Conservation (phyloP, 92 coral and sea anemone species). For the Siderastrea radians region DNA sequence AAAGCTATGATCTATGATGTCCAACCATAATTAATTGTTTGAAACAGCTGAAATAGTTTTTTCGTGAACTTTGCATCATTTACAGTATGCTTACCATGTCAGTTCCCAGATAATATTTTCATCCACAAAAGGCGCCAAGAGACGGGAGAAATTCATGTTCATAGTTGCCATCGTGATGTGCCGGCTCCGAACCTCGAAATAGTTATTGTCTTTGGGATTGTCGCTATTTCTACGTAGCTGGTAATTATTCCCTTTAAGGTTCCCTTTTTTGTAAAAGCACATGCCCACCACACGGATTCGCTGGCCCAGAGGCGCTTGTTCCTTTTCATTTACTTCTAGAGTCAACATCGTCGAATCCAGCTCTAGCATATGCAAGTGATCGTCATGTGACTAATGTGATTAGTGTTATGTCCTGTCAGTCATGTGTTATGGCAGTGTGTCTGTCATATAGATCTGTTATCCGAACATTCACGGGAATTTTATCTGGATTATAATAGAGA, state of each 20-base stretch:
- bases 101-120: slow-evolving; percentile 35
- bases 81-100: slow-evolving; percentile 38
- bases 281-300: slow-evolving; percentile 50
- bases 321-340: slow-evolving; percentile 15
- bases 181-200: slow-evolving; percentile 28
- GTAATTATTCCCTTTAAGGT: slow-evolving; percentile 43
- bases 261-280: slow-evolving; percentile 39
- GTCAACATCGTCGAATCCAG: background rate
- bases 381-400: background rate
- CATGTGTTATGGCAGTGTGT: background rate
- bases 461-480: no score
- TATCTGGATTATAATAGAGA: background rate
- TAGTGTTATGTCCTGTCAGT: slow-evolving; percentile 4
- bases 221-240: slow-evolving; percentile 31
- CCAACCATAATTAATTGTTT: slow-evolving; percentile 32
- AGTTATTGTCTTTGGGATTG: slow-evolving; percentile 51
- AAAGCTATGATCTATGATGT: slow-evolving; percentile 2
- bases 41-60: slow-evolving; percentile 28
- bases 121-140: slow-evolving; percentile 35
- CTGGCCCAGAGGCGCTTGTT: slow-evolving; percentile 30
- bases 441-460: slow-evolving; percentile 3
- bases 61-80: slow-evolving; percentile 32
- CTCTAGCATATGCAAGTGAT: slow-evolving; percentile 6
- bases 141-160: slow-evolving; percentile 31
- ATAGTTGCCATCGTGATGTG: slow-evolving; percentile 32